Evolutionary conservation across 2,888 invertebrate species (phyloP).

Genomic region (Melieria omissa): DNA sequence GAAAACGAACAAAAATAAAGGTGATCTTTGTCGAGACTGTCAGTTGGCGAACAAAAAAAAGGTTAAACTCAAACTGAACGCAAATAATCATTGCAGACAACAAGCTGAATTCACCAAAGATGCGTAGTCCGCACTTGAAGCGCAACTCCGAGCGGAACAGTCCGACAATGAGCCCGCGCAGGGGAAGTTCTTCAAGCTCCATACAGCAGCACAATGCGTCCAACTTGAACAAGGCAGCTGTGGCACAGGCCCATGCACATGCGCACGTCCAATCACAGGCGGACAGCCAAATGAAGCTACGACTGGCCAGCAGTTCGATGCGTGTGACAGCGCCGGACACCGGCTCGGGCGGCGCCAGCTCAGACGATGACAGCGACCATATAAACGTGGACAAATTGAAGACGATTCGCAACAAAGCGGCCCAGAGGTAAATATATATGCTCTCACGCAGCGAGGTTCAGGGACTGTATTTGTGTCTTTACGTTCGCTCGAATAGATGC

Average conservation of each 20-base stretch:
- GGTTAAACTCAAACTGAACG: conserved; percentile 4
- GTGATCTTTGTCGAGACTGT: conserved; percentile 42
- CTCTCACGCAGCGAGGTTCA: no score
- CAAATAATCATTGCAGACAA: conserved; percentile 52
- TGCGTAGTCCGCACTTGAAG: conserved; percentile 61
- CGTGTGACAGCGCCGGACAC: conserved; percentile 60
- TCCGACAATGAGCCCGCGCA: conserved; percentile 64
- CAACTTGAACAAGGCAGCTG: conserved; percentile 24
- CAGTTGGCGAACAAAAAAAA: conserved; percentile 8
- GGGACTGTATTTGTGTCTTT: no score
- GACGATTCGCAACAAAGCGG: conserved; percentile 74
- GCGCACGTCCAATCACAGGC: conserved; percentile 34
- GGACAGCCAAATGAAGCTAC: conserved; percentile 52
- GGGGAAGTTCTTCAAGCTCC: conserved; percentile 40
- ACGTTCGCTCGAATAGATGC: conserved; percentile 26
- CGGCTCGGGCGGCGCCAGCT: conserved; percentile 58
- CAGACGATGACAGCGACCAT: conserved; percentile 73
- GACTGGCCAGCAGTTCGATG: conserved; percentile 51
- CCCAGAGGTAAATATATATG: conserved; percentile 62
- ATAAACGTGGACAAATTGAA: conserved; percentile 76
- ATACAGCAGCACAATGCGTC: conserved; percentile 30
- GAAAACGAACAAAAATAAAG: conserved; percentile 64
- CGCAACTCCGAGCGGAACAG: conserved; percentile 56
- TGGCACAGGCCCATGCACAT: conserved; percentile 10
- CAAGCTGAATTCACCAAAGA: conserved; percentile 64